Conservation (phyloP, 2,888 invertebrate species). For the Limenitis camilla region DNA sequence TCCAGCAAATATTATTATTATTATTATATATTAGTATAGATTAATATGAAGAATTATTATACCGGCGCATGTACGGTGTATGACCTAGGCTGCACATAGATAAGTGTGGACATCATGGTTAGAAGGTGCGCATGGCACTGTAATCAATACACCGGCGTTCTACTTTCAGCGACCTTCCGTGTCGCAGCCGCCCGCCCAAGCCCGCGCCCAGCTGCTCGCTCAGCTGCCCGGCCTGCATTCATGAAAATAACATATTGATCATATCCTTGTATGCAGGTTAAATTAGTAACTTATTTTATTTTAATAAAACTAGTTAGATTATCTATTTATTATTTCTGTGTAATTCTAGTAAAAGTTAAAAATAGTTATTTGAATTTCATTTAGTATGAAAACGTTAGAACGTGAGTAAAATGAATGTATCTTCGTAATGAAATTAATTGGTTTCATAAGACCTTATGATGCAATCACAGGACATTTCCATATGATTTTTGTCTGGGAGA, state of each 20-base stretch:
- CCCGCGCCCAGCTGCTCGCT: slow-evolving; percentile 18
- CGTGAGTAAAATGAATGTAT: no score
- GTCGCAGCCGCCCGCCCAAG: slow-evolving; percentile 28
- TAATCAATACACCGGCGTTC: slow-evolving; percentile 47
- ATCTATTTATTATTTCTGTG: no score
- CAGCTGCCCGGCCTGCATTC: no score
- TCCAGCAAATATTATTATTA: no score
- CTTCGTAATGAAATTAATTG: background rate
- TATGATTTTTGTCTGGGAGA: slow-evolving; percentile 51
- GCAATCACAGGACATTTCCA: slow-evolving; percentile 38
- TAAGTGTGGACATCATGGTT: slow-evolving; percentile 20
- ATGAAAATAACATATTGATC: slow-evolving; percentile 6
- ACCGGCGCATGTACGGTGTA: background rate
- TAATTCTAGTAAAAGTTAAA: no score
- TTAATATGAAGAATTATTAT: no score
- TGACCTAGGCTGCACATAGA: slow-evolving; percentile 18
- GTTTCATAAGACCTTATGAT: slow-evolving; percentile 7
- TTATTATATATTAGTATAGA: no score
- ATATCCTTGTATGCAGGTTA: no score
- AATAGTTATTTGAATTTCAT: no score
- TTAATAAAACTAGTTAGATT: no score
- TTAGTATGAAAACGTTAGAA: no score
- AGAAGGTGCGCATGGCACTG: slow-evolving; percentile 29
- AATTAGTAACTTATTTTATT: no score
- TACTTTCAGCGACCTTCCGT: slow-evolving; percentile 39